Conservation (phyloP, 2,797 vertebrate genomes). For the Sebastes paucispinis region DNA sequence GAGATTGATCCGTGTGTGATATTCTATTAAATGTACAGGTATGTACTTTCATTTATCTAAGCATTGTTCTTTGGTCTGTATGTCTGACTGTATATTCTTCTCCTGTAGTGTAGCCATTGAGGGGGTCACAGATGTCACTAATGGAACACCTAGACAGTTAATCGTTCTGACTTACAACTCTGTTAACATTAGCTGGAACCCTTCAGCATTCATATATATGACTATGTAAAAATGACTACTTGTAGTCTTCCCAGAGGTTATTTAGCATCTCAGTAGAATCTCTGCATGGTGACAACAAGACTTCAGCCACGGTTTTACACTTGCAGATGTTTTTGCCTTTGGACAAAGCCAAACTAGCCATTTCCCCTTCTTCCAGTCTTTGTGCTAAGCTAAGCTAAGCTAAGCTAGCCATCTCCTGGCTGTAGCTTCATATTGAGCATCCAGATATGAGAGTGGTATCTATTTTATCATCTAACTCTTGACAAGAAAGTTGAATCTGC, state of each 20-base stretch:
- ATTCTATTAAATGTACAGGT: not conserved
- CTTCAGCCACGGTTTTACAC: not conserved
- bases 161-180: not conserved
- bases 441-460: not conserved
- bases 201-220: not conserved
- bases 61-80: not conserved
- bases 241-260: not conserved
- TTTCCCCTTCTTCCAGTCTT: not conserved
- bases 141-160: constrained; percentile 6
- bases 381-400: not conserved
- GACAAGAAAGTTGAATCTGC: not conserved
- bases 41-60: not conserved
- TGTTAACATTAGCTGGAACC: not conserved
- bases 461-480: too few species aligned
- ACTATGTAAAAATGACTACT: not conserved
- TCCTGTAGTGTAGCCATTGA: not conserved
- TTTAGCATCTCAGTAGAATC: not conserved
- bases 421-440: not conserved
- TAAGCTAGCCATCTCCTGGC: not conserved
- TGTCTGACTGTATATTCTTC: not conserved
- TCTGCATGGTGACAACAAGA: not conserved
- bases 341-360: not conserved
- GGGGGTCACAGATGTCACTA: constrained; percentile 18
- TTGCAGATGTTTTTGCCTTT: not conserved
- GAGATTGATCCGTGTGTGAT: not conserved